A percentile compares a stretch with the other conserved stretches of the same genome.
phyloP scores from a whole-genome alignment of 2,888 invertebrate genomes.

The Aspidiotus destructor region DNA sequence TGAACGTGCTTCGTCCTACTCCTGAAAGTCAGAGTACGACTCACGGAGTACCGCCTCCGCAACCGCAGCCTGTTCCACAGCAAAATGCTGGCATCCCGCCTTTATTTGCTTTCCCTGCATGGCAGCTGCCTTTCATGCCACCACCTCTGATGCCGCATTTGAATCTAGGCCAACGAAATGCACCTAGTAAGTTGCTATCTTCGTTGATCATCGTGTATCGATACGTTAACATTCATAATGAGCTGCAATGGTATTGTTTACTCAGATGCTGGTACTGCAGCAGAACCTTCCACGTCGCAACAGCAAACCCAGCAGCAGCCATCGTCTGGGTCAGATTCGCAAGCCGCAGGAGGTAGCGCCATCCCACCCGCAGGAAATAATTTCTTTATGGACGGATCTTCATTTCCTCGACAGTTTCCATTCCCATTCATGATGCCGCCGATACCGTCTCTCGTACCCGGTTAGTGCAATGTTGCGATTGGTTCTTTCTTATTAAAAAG shows the following conservation, averaged over 20 bases:
- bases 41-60: constrained; percentile 39
- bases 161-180: constrained; percentile 9
- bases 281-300: background rate
- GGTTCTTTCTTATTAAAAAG: background rate
- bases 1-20: constrained; percentile 60
- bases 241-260: too few species aligned
- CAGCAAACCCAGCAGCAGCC: constrained; percentile 2
- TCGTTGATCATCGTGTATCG: background rate
- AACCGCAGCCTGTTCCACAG: constrained; percentile 33
- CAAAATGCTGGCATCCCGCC: constrained; percentile 15
- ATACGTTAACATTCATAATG: background rate
- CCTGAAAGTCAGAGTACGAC: constrained; percentile 38
- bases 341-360: constrained; percentile 5
- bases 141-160: constrained; percentile 3
- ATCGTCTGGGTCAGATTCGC: background rate
- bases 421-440: constrained; percentile 33
- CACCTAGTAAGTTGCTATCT: constrained; percentile 7
- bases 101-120: constrained; percentile 34
- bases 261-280: constrained; percentile 13
- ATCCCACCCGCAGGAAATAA: constrained; percentile 17
- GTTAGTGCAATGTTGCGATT: constrained; percentile 5
- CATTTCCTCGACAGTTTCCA: constrained; percentile 23
- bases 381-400: constrained; percentile 23
- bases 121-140: constrained; percentile 31
- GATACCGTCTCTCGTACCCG: constrained; percentile 31